A percentile compares a stretch with the other conserved stretches of the same genome.
Evolutionary conservation across 2,888 invertebrate genomes (phyloP).

Genomic region (Chrysolina americana): DNA sequence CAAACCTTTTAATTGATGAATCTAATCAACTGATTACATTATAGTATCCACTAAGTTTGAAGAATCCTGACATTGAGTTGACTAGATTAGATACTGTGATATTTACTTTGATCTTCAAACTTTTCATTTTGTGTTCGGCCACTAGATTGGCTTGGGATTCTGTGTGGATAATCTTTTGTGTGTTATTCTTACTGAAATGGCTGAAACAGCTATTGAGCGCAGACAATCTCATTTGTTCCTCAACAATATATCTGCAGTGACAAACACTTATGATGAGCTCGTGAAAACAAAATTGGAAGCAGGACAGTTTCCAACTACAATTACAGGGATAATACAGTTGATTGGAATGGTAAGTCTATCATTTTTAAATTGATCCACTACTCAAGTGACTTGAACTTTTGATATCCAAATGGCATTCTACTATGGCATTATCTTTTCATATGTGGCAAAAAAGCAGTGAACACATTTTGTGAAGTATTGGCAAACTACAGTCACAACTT

Average conservation of each 20-base stretch:
- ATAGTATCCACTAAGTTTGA: neutral
- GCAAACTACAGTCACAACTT: too few species aligned
- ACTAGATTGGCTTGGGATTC: neutral
- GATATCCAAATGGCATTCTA: neutral
- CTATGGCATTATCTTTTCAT: too few species aligned
- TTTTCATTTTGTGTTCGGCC: neutral
- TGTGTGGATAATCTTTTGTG: neutral
- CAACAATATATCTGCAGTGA: constrained; percentile 52
- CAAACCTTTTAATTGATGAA: constrained; percentile 4
- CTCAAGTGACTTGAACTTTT: neutral
- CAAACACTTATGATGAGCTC: constrained; percentile 55
- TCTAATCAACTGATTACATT: neutral
- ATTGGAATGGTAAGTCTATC: constrained; percentile 54
- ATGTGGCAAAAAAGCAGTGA: too few species aligned
- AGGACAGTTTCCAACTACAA: constrained; percentile 58
- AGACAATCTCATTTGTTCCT: constrained; percentile 55
- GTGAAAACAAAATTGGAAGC: constrained; percentile 55
- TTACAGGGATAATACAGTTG: constrained; percentile 57
- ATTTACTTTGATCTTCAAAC: constrained; percentile 3
- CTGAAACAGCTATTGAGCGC: constrained; percentile 44
- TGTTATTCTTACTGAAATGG: constrained; percentile 43
- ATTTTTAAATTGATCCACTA: too few species aligned
- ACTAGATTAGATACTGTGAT: constrained; percentile 24
- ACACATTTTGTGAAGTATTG: too few species aligned
- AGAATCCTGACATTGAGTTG: neutral